Conservation (phyloP, 1,140 invertebrate genomes). For the Druon quercuslanigerum region DNA sequence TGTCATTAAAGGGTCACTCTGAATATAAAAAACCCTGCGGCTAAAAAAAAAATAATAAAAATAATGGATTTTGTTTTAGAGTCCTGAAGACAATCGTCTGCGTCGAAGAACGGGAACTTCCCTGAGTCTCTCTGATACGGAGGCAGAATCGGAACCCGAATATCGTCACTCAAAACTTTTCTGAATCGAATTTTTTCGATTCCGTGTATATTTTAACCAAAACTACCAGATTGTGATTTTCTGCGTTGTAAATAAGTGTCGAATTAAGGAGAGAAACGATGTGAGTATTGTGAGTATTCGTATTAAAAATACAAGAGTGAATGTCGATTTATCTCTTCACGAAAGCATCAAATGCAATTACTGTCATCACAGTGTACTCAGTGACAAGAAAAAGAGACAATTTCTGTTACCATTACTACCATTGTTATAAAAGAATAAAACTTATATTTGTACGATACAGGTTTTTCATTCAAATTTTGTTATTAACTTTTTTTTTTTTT, state of each 20-base stretch:
- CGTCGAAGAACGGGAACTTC: conserved; percentile 83
- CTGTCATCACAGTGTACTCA: background rate
- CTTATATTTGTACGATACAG: background rate
- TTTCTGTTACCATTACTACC: conserved; percentile 22
- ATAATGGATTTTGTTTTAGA: conserved; percentile 50
- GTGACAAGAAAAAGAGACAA: background rate
- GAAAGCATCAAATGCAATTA: background rate
- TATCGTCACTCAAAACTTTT: conserved; percentile 67
- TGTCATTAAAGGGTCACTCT: no score
- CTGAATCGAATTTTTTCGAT: conserved; percentile 41
- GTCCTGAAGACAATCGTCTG: conserved; percentile 76
- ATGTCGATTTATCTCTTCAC: background rate
- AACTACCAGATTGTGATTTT: conserved; percentile 14
- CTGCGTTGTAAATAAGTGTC: conserved; percentile 13
- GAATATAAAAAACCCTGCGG: no score
- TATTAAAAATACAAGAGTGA: background rate
- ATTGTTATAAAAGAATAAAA: conserved; percentile 19
- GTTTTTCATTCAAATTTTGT: background rate
- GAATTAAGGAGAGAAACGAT: background rate
- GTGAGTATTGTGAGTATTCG: conserved; percentile 8
- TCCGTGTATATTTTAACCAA: conserved; percentile 10
- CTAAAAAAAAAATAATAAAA: background rate
- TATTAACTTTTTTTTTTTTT: no score
- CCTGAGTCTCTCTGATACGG: conserved; percentile 86
- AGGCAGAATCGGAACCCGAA: conserved; percentile 81